Percentiles rank a stretch among this genome's conserved stretches.
phyloP scores from a whole-genome alignment of 2,888 invertebrate genomes.

The Pammene aurita region DNA sequence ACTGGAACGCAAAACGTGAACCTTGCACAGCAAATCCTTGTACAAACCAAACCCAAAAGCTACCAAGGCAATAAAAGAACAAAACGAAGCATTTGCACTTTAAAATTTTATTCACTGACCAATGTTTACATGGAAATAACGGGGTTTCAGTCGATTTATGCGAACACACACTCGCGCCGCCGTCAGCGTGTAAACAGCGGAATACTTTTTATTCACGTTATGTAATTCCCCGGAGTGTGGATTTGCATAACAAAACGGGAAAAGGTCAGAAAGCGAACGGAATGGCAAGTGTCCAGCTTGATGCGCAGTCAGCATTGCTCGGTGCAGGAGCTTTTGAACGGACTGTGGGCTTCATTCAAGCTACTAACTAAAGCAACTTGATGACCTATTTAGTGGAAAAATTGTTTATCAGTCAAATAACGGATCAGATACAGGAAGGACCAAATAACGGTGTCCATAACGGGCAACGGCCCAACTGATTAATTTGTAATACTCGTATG shows the following conservation, averaged over 20 bases:
- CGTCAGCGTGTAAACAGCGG: slow-evolving; percentile 79
- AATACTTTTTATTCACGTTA: slow-evolving; percentile 81
- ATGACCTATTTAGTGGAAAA: background rate
- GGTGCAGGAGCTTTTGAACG: slow-evolving; percentile 55
- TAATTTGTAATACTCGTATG: no score
- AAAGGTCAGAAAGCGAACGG: slow-evolving; percentile 82
- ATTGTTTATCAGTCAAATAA: background rate
- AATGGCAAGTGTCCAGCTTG: slow-evolving; percentile 80
- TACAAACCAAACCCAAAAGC: slow-evolving; percentile 23
- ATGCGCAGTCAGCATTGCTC: slow-evolving; percentile 75
- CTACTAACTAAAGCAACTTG: background rate
- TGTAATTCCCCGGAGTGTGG: slow-evolving; percentile 74
- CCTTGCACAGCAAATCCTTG: slow-evolving; percentile 2
- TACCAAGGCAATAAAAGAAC: slow-evolving; percentile 42
- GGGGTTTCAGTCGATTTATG: slow-evolving; percentile 71
- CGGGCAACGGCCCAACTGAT: no score
- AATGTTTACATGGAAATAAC: slow-evolving; percentile 58
- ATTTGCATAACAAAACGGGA: slow-evolving; percentile 83
- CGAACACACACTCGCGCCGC: slow-evolving; percentile 74
- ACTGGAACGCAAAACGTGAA: background rate
- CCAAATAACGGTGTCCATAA: no score
- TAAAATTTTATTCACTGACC: slow-evolving; percentile 50
- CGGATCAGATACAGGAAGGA: background rate
- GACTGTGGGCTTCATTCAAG: slow-evolving; percentile 12
- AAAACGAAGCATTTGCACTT: slow-evolving; percentile 42